These are phyloP conservation scores for Oostethus manadensis DNA, from an alignment of 2,113 vertebrate genomes.

Conservation along the genomic window DNA sequence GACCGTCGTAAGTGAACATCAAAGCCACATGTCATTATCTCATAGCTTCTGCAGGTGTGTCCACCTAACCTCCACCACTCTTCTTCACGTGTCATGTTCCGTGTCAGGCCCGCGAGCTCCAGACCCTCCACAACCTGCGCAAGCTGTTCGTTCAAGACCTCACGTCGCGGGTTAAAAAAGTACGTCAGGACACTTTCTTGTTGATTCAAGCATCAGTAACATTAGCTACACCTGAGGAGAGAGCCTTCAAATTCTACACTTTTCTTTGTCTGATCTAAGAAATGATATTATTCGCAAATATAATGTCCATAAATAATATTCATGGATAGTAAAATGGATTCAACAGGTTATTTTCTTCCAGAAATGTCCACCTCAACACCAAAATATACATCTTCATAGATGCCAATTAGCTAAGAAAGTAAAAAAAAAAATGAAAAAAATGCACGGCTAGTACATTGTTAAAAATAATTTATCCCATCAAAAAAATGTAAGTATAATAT, in stretches of 20 bases:
- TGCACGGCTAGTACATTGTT: no score
- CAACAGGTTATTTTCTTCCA: no score
- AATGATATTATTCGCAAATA: no score
- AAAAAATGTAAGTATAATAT: no score
- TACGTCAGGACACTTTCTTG: constrained; percentile 35
- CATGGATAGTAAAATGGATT: no score
- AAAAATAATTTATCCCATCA: no score
- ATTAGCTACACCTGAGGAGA: not conserved
- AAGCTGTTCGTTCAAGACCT: constrained; percentile 96
- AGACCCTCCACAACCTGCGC: constrained; percentile 95
- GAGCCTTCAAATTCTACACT: no score
- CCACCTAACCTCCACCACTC: not conserved
- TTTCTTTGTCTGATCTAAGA: no score
- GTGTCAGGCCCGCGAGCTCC: constrained; percentile 84
- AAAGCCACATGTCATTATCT: not conserved
- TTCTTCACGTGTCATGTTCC: constrained; percentile 18
- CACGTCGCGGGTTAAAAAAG: constrained; percentile 92
- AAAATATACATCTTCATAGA: not conserved
- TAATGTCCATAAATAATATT: no score
- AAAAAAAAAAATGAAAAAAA: no score
- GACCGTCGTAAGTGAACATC: constrained; percentile 82
- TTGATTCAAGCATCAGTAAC: not conserved
- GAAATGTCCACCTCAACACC: not conserved
- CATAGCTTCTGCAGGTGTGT: not conserved
- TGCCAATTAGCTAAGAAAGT: not conserved